phyloP scores from a whole-genome alignment of 1,140 invertebrate genomes.

The Scaptomyza hsui region DNA sequence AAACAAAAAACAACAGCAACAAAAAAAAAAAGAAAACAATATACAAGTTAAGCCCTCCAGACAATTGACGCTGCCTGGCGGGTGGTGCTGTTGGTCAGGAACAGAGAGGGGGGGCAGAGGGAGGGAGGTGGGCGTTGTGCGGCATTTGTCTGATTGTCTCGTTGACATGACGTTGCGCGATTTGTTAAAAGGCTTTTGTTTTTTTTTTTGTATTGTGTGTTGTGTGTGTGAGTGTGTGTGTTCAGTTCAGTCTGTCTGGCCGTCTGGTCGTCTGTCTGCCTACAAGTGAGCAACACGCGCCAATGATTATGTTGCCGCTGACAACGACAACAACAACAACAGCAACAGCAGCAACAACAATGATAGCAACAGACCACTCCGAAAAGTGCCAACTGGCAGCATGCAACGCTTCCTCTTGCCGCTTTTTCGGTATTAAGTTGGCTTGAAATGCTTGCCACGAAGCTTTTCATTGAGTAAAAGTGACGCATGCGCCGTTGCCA shows the following conservation, averaged over 20 bases:
- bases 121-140: conserved; percentile 14
- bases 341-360: conserved; percentile 36
- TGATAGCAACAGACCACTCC: conserved; percentile 55
- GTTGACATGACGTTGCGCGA: conserved; percentile 80
- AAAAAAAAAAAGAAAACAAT: conserved; percentile 67
- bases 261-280: conserved; percentile 52
- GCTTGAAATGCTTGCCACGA: conserved; percentile 47
- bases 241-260: conserved; percentile 10
- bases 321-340: conserved; percentile 53
- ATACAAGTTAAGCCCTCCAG: conserved; percentile 71
- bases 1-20: conserved; percentile 52
- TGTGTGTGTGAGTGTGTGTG: conserved; percentile 13
- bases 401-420: conserved; percentile 20
- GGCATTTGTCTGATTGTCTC: conserved; percentile 80
- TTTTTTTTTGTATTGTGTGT: conserved; percentile 39
- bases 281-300: conserved; percentile 78
- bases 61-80: conserved; percentile 62
- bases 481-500: conserved; percentile 61
- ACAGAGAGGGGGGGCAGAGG: background rate
- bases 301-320: conserved; percentile 76
- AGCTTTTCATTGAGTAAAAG: conserved; percentile 80
- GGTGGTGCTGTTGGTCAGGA: conserved; percentile 27
- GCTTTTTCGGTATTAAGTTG: conserved; percentile 51
- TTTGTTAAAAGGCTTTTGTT: conserved; percentile 70
- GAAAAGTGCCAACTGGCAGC: conserved; percentile 36